phyloP scores from a whole-genome alignment of 2,797 vertebrate genomes.

The Semotilus atromaculatus region DNA sequence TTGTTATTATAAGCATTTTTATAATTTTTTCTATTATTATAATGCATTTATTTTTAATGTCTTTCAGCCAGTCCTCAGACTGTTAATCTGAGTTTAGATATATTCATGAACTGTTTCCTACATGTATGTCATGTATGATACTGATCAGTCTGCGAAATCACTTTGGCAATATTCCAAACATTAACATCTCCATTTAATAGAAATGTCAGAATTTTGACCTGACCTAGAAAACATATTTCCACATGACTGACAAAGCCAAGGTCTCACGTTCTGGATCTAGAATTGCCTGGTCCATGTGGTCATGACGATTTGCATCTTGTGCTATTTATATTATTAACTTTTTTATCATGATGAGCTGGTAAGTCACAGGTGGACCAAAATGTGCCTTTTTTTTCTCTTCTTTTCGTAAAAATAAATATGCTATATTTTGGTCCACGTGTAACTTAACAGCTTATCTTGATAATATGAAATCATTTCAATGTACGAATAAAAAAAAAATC shows the following conservation, averaged over 20 bases:
- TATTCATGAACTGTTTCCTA: conserved; percentile 26
- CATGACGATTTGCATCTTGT: conserved; percentile 7
- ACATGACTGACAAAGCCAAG: conserved; percentile 62
- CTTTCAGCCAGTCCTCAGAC: neutral
- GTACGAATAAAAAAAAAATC: neutral
- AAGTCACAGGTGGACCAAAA: neutral
- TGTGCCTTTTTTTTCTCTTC: neutral
- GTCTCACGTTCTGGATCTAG: conserved; percentile 46
- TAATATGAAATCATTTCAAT: neutral
- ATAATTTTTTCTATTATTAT: neutral
- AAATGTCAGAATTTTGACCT: conserved; percentile 81
- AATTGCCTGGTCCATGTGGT: neutral
- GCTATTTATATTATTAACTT: neutral
- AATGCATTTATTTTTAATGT: conserved; percentile 12
- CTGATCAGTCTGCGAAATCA: conserved; percentile 78
- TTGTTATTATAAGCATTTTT: neutral
- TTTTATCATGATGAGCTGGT: neutral
- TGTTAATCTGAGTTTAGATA: conserved; percentile 1
- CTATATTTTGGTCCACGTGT: neutral
- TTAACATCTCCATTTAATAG: conserved; percentile 83
- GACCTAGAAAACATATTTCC: conserved; percentile 72
- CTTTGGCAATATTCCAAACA: conserved; percentile 75
- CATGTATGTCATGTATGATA: conserved; percentile 64
- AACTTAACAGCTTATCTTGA: neutral
- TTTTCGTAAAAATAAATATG: neutral